A percentile compares a stretch with the other conserved stretches of the same genome.
Evolutionary conservation across 2,888 invertebrate species (phyloP).

Genomic region (Drosophila sordidapex): DNA sequence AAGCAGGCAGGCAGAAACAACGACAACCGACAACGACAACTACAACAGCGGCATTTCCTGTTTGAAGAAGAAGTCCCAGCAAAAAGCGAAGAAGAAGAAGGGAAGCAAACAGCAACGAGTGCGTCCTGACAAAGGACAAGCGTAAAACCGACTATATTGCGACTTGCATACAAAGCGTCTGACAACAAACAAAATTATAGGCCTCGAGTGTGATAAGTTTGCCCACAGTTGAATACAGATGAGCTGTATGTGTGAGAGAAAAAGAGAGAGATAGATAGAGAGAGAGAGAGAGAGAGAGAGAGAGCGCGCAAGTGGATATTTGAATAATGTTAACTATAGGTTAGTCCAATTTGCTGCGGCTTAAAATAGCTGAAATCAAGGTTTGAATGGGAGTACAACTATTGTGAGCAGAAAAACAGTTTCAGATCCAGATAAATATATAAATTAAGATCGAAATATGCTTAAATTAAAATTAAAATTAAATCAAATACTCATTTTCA

Average conservation of each 20-base stretch:
- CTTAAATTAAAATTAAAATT: too few relatives aligned
- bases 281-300: not conserved
- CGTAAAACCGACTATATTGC: constrained; percentile 20
- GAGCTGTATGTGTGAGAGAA: not conserved
- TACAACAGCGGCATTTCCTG: constrained; percentile 33
- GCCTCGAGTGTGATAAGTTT: constrained; percentile 26
- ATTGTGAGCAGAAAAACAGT: not conserved
- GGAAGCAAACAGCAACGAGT: constrained; percentile 16
- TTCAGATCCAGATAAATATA: not conserved
- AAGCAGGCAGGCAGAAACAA: constrained; percentile 45
- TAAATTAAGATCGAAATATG: too few relatives aligned
- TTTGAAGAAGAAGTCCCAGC: constrained; percentile 18
- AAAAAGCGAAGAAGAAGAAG: not conserved
- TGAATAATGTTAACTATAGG: not conserved
- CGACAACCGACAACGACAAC: constrained; percentile 26
- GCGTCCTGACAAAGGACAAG: constrained; percentile 26
- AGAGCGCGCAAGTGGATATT: not conserved
- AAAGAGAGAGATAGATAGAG: not conserved
- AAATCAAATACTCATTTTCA: not conserved
- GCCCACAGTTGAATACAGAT: not conserved
- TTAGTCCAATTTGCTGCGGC: not conserved
- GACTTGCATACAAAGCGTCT: constrained; percentile 29
- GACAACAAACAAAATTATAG: constrained; percentile 34
- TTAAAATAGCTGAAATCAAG: not conserved
- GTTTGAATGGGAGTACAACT: not conserved